phyloP scores from a whole-genome alignment of 2,888 invertebrate species.

The Nineta flava region DNA sequence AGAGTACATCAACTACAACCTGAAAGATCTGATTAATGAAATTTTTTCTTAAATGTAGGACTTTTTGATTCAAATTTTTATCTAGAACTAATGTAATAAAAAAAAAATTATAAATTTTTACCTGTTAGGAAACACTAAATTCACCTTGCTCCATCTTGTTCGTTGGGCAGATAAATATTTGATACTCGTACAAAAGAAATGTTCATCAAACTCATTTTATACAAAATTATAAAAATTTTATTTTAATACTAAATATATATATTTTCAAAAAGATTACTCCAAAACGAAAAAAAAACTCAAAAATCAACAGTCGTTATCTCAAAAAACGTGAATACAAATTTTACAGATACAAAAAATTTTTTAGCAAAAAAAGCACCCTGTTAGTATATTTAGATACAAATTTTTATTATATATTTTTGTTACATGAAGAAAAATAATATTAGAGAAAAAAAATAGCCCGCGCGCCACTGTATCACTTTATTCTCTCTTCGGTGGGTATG shows the following conservation, averaged over 20 bases:
- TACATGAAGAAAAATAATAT: background rate
- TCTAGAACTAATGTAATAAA: no score
- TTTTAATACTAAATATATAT: background rate
- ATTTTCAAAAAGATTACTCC: background rate
- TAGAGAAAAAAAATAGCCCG: background rate
- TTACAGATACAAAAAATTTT: background rate
- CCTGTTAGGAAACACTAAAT: conserved; percentile 5
- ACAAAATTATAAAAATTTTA: background rate
- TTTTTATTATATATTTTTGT: background rate
- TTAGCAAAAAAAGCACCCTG: background rate
- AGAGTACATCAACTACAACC: no score
- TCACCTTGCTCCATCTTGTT: conserved; percentile 4
- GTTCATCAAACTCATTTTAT: background rate
- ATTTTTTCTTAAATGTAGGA: no score
- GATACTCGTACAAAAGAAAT: no score
- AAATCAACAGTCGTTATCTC: background rate
- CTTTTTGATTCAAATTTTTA: no score
- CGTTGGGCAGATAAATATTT: background rate
- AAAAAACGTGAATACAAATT: background rate
- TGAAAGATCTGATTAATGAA: no score
- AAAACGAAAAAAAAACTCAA: background rate
- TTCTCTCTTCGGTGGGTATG: no score
- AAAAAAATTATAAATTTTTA: background rate
- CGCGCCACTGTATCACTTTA: background rate
- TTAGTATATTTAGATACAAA: background rate